Evolutionary conservation across 2,797 vertebrate genomes (phyloP), one percentile per base, ranked within the genome.

Genomic region (Apodemus agrarius): DNA sequence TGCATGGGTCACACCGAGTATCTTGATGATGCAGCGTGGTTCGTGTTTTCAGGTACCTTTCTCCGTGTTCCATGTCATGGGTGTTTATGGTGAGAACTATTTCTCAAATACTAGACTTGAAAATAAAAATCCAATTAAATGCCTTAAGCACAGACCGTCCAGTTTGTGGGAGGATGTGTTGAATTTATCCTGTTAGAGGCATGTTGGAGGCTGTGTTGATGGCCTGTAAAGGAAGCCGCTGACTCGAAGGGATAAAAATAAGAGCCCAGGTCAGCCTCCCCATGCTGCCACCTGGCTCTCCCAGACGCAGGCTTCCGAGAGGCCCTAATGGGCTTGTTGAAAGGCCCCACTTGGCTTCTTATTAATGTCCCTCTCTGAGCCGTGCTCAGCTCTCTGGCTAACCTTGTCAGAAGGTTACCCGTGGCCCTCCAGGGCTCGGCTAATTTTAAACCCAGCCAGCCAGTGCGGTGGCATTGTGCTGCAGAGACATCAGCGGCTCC

Each of bases 341-440:
- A 98, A 96, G 93, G 96, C 94, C 94, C 96, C 80, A 63, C 94
- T 98, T 98, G 97, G 97, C 96, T 96, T 95, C 97, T 97, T 97
- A 93, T 94, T 98, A 97, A 97, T 97, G 96, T 94, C 65, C 75
- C 91, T 97, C n/a, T 85, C 89, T 16, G 85, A 95, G 97, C 91
- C 0, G 49, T 9, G 75, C 92, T 67, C 82, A 65, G 93, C 95
- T 94, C 59, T 54, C 93, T 78, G 80, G 96, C 96, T 98, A 97
- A 98, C 97, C 97, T 98, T 98, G 98, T 97, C 97, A 54, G 96
- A 97, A 98, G 98, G 96, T 98, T 98, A 98, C 92, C 93, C 34
- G 4, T 5, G 49, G 94, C 96, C 96, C 91, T 97, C 92, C 89
- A 87, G 92, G 94, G 96, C 97, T 97, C 31, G 0, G 97, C 98